These are phyloP conservation scores for Xestia ashworthii DNA, from an alignment of 2,888 invertebrate species.

Conservation along the genomic window DNA sequence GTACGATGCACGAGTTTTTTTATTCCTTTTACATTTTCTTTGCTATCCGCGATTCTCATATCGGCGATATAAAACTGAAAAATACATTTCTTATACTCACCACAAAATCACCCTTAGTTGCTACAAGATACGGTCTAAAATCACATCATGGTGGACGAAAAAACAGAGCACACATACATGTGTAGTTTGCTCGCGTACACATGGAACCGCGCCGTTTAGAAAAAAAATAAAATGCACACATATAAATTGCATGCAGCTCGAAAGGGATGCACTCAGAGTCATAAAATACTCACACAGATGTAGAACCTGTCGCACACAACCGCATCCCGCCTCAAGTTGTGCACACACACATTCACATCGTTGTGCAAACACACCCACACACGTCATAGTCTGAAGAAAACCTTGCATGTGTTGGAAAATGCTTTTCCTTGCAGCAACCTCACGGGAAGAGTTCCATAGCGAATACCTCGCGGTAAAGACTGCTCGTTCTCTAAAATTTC, in stretches of 20 bases:
- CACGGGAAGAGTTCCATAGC: conserved; percentile 91
- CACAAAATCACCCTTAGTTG: conserved; percentile 70
- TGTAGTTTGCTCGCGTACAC: conserved; percentile 80
- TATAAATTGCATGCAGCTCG: conserved; percentile 90
- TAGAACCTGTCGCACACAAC: conserved; percentile 70
- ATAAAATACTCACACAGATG: conserved; percentile 87
- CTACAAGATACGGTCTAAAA: conserved; percentile 67
- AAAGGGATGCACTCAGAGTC: conserved; percentile 91
- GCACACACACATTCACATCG: conserved; percentile 77
- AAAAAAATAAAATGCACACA: conserved; percentile 90
- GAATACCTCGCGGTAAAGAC: conserved; percentile 91
- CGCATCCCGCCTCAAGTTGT: conserved; percentile 74
- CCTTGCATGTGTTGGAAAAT: conserved; percentile 89
- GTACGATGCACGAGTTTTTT: conserved; percentile 90
- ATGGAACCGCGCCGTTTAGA: conserved; percentile 84
- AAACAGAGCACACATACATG: conserved; percentile 86
- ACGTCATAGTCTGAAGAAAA: conserved; percentile 82
- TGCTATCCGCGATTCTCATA: conserved; percentile 90
- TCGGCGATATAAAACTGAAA: conserved; percentile 91
- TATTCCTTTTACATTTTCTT: conserved; percentile 89
- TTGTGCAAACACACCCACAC: conserved; percentile 80
- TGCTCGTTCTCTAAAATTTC: conserved; percentile 82
- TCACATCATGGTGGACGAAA: conserved; percentile 70
- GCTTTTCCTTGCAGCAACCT: conserved; percentile 91
- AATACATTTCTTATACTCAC: conserved; percentile 83